These are phyloP conservation scores for Gymnothorax javanicus DNA, from an alignment of 2,797 vertebrate genomes.

Conservation along the genomic window DNA sequence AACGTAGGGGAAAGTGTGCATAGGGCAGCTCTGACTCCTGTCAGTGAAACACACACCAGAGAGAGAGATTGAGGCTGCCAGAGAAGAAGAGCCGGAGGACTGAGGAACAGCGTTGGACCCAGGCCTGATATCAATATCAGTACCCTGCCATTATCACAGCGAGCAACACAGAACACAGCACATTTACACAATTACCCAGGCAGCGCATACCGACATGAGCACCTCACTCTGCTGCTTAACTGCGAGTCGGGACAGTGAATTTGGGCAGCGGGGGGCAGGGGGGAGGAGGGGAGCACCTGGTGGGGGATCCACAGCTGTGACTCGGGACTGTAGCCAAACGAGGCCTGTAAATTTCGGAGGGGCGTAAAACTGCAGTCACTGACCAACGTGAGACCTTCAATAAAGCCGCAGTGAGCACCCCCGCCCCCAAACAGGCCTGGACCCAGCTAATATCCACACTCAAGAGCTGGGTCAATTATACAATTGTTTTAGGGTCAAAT, in stretches of 20 bases:
- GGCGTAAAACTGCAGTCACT: neutral
- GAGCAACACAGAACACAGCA: neutral
- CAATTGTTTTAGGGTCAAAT: too few species aligned
- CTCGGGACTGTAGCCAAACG: neutral
- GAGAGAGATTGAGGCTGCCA: neutral
- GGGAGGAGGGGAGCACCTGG: neutral
- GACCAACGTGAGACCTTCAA: neutral
- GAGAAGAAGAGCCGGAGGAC: neutral
- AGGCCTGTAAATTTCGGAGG: neutral
- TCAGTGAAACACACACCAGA: neutral
- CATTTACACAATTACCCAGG: constrained; percentile 35
- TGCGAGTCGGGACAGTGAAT: constrained; percentile 18
- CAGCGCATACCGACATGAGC: constrained; percentile 19
- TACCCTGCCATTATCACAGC: constrained; percentile 18
- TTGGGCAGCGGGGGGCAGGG: constrained; percentile 14
- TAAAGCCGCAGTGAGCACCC: neutral
- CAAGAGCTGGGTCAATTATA: too few species aligned
- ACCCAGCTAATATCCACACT: neutral
- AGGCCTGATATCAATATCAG: neutral
- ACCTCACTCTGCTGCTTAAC: too few species aligned
- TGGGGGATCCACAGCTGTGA: neutral
- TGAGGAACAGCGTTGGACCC: neutral
- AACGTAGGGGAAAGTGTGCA: neutral
- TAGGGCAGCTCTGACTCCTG: neutral
- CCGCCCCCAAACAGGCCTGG: constrained; percentile 28